These are phyloP conservation scores for Pedicia rivosa DNA, from an alignment of 2,888 invertebrate genomes.

Conservation along the genomic window DNA sequence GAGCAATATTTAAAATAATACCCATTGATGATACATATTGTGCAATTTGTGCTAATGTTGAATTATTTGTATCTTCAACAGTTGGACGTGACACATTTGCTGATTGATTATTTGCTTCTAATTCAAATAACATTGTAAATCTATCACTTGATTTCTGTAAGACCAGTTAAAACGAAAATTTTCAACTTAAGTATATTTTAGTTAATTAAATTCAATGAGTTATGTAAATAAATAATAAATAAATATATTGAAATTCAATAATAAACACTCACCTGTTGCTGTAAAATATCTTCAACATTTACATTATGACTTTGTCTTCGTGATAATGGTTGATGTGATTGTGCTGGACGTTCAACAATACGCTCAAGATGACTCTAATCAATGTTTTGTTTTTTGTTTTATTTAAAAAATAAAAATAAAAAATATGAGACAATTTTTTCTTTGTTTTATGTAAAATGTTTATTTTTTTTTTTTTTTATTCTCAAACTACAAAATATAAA, in stretches of 20 bases:
- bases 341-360: slow-evolving; percentile 68
- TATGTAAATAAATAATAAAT: neutral
- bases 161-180: slow-evolving; percentile 7
- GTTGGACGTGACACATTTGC: slow-evolving; percentile 46
- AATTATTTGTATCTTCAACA: slow-evolving; percentile 42
- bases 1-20: slow-evolving; percentile 79
- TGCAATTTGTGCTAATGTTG: slow-evolving; percentile 68
- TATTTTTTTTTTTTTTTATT: too few relatives aligned
- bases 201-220: too few relatives aligned
- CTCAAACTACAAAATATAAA: too few relatives aligned
- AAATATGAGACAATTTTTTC: too few relatives aligned
- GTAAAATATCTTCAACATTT: slow-evolving; percentile 47
- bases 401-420: too few relatives aligned
- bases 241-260: neutral
- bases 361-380: slow-evolving; percentile 77
- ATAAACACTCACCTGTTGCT: slow-evolving; percentile 31
- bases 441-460: too few relatives aligned
- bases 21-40: slow-evolving; percentile 75
- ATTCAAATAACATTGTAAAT: slow-evolving; percentile 75
- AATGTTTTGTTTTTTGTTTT: too few relatives aligned
- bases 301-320: slow-evolving; percentile 43
- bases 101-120: slow-evolving; percentile 52
- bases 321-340: slow-evolving; percentile 25
- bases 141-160: slow-evolving; percentile 36
- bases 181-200: too few relatives aligned